Evolutionary conservation across 2,888 invertebrate species (phyloP), one percentile per base, ranked within the genome.

Genomic region (Ectemnius continuus): DNA sequence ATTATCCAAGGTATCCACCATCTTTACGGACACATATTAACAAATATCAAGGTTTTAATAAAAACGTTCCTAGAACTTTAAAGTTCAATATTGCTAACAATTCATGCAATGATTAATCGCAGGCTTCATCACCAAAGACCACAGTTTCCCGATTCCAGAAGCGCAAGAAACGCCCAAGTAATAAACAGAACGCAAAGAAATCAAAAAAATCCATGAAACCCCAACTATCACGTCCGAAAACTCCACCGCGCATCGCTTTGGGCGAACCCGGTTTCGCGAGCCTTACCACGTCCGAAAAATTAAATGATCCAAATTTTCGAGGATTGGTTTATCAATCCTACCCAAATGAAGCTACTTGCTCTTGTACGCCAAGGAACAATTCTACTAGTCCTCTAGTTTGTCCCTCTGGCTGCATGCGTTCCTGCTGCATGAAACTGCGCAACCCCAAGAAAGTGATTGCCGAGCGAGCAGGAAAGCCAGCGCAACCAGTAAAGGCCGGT

Each of bases 261-360:
- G 64, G 78, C 28, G 78, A 87, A 45, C 85, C 87, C 0, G 82
- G 74, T 36, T 88, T 88, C 66, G 71, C 78, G 20, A 77, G 76
- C 13, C 65, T 88, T 65, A 88, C 88, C 8, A 82, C 78, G 14
- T 87, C 87, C n/a, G 87, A 90, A 73, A 88, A 88, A 75, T 73
- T 89, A 4, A 88, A 88, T 70, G 86, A 88, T 66, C 78, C 81
- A 3, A 70, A 80, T 52, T 89, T 86, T 70, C 83, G 88, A 3
- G 70, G 81, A 16, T 61, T 84, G 14, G 73, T 89, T 67, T 88
- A 88, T 73, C 80, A 72, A 47, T 62, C 80, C 6, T 87, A 87
- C 79, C 86, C 86, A 1, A 75, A 88, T 64, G 87, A 89, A 66
- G 79, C 83, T 4, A 87, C 86, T 16, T 88, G 88, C 68, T 65